Conservation (phyloP, 2,113 vertebrate genomes). For the Albula glossodonta region DNA sequence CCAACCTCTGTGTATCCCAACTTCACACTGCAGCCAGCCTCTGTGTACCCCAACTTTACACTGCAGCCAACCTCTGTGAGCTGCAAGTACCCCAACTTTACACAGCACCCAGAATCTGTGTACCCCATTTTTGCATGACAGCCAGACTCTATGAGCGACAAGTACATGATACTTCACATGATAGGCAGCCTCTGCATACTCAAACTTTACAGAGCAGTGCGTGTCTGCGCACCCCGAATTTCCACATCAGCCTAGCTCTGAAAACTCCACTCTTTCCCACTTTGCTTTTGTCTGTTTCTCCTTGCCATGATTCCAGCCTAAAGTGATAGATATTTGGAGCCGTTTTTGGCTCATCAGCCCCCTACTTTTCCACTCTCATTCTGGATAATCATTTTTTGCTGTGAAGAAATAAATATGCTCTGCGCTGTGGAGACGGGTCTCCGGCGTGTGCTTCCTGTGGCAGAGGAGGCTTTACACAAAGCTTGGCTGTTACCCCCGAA, state of each 20-base stretch:
- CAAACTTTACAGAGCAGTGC: too few relatives aligned
- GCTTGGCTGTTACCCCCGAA: background rate
- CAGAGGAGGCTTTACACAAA: slow-evolving; percentile 34
- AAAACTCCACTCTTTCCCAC: slow-evolving; percentile 21
- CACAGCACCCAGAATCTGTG: too few relatives aligned
- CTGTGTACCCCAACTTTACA: too few relatives aligned
- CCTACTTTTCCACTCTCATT: slow-evolving; percentile 33
- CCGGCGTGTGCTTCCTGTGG: background rate
- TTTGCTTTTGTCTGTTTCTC: slow-evolving; percentile 20
- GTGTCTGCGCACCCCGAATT: too few relatives aligned
- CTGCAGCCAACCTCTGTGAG: too few relatives aligned
- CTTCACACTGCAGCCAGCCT: too few relatives aligned
- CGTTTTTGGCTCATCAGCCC: slow-evolving; percentile 26
- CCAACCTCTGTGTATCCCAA: too few relatives aligned
- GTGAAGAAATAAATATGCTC: background rate
- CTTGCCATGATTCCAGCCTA: slow-evolving; percentile 27
- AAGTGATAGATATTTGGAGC: slow-evolving; percentile 31
- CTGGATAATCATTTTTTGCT: slow-evolving; percentile 29
- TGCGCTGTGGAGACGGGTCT: slow-evolving; percentile 8
- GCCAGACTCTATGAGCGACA: too few relatives aligned
- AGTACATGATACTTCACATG: too few relatives aligned
- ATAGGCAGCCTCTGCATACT: too few relatives aligned
- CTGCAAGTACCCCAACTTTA: too few relatives aligned
- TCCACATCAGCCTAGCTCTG: background rate
- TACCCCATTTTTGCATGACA: too few relatives aligned